phyloP scores from a whole-genome alignment of 2,888 invertebrate genomes.

The Melanostoma scalare region DNA sequence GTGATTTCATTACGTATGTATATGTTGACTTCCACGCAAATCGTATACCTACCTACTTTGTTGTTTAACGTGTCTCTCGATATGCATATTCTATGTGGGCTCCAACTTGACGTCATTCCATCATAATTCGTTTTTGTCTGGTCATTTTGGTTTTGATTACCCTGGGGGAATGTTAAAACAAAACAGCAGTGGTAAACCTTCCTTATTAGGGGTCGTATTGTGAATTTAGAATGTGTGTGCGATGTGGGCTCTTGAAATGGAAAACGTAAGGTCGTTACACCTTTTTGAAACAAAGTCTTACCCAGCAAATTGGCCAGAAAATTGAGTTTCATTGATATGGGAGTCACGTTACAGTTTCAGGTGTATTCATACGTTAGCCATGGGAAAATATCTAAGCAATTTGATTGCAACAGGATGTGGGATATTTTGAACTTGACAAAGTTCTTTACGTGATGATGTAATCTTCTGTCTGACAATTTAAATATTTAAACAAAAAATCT shows the following conservation, averaged over 20 bases:
- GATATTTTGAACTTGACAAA: background rate
- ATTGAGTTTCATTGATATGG: slow-evolving; percentile 28
- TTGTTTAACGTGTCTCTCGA: too few relatives aligned
- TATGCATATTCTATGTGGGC: too few relatives aligned
- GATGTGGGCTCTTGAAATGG: slow-evolving; percentile 5
- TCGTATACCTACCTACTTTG: background rate
- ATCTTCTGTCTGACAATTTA: too few relatives aligned
- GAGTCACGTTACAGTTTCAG: slow-evolving; percentile 43
- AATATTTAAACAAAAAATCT: background rate
- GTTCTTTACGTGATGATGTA: too few relatives aligned
- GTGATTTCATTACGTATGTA: slow-evolving; percentile 3
- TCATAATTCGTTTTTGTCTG: slow-evolving; percentile 56
- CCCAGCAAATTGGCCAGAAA: slow-evolving; percentile 39
- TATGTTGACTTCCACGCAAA: slow-evolving; percentile 10
- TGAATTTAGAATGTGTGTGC: slow-evolving; percentile 1
- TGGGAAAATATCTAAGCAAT: background rate
- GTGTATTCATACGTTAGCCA: slow-evolving; percentile 1
- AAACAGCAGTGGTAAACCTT: slow-evolving; percentile 39
- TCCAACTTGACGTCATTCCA: slow-evolving; percentile 23
- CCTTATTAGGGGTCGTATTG: slow-evolving; percentile 31
- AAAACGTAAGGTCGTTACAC: slow-evolving; percentile 47
- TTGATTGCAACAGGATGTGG: background rate
- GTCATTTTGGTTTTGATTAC: slow-evolving; percentile 38
- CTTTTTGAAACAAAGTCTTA: slow-evolving; percentile 17
- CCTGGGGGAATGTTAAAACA: slow-evolving; percentile 46